Evolutionary conservation across 2,888 invertebrate genomes (phyloP), one percentile per base, ranked within the genome.

Genomic region (Trichopoda pennipes): DNA sequence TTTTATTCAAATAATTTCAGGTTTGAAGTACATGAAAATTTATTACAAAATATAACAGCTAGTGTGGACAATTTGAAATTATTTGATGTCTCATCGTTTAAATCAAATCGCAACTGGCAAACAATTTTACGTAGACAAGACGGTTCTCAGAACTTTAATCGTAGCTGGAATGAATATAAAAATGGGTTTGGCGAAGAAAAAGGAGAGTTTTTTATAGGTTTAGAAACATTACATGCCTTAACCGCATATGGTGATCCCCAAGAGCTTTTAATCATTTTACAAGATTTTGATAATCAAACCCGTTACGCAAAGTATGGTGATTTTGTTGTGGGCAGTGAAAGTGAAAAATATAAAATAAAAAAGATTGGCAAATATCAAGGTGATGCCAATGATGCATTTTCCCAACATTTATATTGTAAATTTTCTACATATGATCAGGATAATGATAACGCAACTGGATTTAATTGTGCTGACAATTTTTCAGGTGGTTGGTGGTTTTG

Each of bases 51-150:
- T 9, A 19, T 14, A 6, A 1, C 32, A 0, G 0, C 32, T 1
- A n/a, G 3, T 14, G 10, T 49, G 19, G 16, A 49, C 6, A 14
- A 19, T 17, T 32, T 49, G 7, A 7, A 49, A 63, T 4, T 1
- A 7, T 49, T 12, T 28, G 49, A 63, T 12, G 28, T 19, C 1
- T 14, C 3, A 32, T 17, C 32, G 7, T 17, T 63, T 6, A 49
- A 32, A n/a, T n/a, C n/a, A n/a, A n/a, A n/a, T n/a, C n/a, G n/a
- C n/a, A n/a, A n/a, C n/a, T n/a, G 63, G 63, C 69, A 61, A n/a
- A 44, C 63, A 12, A 56, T 77, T 21, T 16, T 69, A 3, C 53
- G 69, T 6, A 53, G 76, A 14, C 69, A 77, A 35, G 69, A 77
- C 63, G 76, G 55, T 28, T 69, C 69, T 0, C 42, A 55, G 7